Evolutionary conservation across 2,113 vertebrate species (phyloP), one percentile per base, ranked within the genome.

Genomic region (Alethe castanea): DNA sequence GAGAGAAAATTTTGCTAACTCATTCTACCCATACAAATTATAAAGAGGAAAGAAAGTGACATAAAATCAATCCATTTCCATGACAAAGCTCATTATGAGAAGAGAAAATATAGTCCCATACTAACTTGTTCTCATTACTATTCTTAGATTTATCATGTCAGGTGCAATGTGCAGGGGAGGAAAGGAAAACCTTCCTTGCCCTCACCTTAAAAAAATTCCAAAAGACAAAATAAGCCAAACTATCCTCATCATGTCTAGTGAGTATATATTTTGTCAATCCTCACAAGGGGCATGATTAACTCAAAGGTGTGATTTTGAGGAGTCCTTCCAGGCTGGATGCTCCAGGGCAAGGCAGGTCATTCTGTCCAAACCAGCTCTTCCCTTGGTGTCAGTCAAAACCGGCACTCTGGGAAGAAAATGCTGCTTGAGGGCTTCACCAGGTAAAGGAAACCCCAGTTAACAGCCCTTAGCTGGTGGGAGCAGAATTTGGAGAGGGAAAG

Each of bases 11-110:
- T 94, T 88, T 94, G 72, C 81, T 90, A 66, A 79, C 79, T 86
- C 35, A 5, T 95, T 96, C 92, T 48, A 91, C 89, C 74, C 78
- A 92, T 86, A 96, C 92, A 96, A 96, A 95, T 85, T 96, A 91
- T 90, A 89, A 94, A 95, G 83, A 57, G 47, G 91, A 78, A 92
- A 94, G 64, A 86, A 94, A 94, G 92, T 72, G 73, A 48, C 87
- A 97, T 82, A 94, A 97, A 97, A 96, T 96, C 86, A 90, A 96
- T 96, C 67, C 47, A 86, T 74, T 95, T 94, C 95, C 40, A 94
- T 88, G 94, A 89, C 96, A 81, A 92, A 97, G 66, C 86, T 87
- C 81, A 96, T 86, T 96, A 94, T 62, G 35, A 93, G 52, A 84
- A 70, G 77, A 95, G 72, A 96, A 97, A 97, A 94, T 93, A 85